phyloP scores from a whole-genome alignment of 2,888 invertebrate genomes.

The Hermaeophaga mercurialis region DNA sequence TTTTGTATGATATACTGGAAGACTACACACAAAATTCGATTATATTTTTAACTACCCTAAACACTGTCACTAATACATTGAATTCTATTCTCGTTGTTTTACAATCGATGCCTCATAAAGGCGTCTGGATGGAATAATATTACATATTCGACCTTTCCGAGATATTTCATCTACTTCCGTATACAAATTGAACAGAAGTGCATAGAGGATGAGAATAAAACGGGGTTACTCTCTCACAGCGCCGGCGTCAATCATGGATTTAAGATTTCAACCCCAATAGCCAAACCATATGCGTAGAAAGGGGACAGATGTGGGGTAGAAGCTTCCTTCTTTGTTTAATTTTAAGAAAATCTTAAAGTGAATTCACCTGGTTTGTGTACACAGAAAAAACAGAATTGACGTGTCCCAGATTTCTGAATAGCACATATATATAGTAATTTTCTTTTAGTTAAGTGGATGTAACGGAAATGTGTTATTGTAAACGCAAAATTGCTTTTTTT shows the following conservation, averaged over 20 bases:
- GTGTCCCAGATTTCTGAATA: too few relatives aligned
- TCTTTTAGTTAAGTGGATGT: too few relatives aligned
- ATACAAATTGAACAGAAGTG: conserved; percentile 18
- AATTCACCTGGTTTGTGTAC: too few relatives aligned
- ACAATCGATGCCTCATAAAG: neutral
- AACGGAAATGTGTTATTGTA: too few relatives aligned
- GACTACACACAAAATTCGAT: neutral
- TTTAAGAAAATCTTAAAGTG: too few relatives aligned
- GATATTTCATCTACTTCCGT: conserved; percentile 13
- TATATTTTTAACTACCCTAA: neutral
- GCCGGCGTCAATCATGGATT: conserved; percentile 30
- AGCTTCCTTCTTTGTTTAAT: too few relatives aligned
- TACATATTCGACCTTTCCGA: conserved; percentile 7
- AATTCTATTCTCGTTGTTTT: neutral
- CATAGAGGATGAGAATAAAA: conserved; percentile 19
- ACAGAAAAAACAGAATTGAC: too few relatives aligned
- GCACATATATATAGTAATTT: too few relatives aligned
- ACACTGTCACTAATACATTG: neutral
- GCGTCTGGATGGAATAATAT: conserved; percentile 1
- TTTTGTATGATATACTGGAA: conserved; percentile 41
- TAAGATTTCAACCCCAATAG: conserved; percentile 28
- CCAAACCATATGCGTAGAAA: neutral
- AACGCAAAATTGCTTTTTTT: too few relatives aligned
- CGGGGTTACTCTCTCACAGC: conserved; percentile 15
- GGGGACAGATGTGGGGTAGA: too few relatives aligned